These are phyloP conservation scores for Stegostoma tigrinum DNA, from an alignment of 2,113 vertebrate genomes.

Conservation along the genomic window DNA sequence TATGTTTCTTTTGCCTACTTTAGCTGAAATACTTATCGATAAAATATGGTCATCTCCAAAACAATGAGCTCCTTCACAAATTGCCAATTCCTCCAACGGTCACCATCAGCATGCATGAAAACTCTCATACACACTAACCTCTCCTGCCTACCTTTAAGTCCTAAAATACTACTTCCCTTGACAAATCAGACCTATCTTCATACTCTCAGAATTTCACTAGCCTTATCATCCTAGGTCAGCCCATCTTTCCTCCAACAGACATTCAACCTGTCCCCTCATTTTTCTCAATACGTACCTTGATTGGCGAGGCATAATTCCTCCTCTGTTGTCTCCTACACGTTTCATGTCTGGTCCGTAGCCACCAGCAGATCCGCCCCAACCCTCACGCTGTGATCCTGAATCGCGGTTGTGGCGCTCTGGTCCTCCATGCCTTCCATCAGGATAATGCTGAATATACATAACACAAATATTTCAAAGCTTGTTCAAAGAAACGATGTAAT, in stretches of 20 bases:
- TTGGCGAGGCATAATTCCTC: slow-evolving; percentile 7
- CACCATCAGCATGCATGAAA: neutral
- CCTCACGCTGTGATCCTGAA: slow-evolving; percentile 54
- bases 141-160: neutral
- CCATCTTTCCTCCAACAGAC: neutral
- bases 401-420: slow-evolving; percentile 74
- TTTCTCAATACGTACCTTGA: neutral
- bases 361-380: slow-evolving; percentile 61
- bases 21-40: neutral
- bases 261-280: too few species aligned
- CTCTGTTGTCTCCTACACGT: slow-evolving; percentile 50
- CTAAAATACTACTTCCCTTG: neutral
- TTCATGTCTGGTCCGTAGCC: slow-evolving; percentile 66
- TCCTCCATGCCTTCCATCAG: slow-evolving; percentile 58
- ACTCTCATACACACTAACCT: neutral
- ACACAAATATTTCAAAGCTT: neutral
- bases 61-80: neutral
- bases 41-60: neutral
- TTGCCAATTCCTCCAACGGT: neutral
- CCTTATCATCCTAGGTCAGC: neutral
- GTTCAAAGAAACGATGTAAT: neutral
- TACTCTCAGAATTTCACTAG: neutral
- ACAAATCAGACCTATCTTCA: neutral
- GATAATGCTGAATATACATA: slow-evolving; percentile 66
- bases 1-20: neutral